Evolutionary conservation across 2,113 vertebrate species (phyloP), one percentile per base, ranked within the genome.

Genomic region (Tenebrosternarchus preto): DNA sequence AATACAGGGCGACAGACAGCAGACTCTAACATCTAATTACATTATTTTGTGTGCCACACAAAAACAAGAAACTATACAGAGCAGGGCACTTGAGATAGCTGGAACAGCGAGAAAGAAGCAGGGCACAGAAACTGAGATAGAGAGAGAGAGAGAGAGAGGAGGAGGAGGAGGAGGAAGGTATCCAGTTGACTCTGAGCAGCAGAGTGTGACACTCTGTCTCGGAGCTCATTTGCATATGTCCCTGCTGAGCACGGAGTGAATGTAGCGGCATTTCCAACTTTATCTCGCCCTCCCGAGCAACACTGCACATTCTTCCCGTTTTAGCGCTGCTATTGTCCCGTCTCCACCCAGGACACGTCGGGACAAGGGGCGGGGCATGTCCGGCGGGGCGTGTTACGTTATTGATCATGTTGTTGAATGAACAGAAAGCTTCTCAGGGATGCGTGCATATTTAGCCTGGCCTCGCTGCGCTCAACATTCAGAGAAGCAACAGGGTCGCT

Each of bases 141-240:
- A 53, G 22, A 22, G 33, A 25, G 64, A 20, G 5, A 16, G 24
- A 43, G 33, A 61, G 22, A 36, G 33, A 74, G 55, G 72, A 17
- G 43, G n/a, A n/a, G 20, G 24, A 4, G 36, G 19, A 31, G 64
- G 27, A 36, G 31, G 11, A 9, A 20, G 57, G 19, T 36, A 80
- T 76, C 79, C 84, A 87, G 86, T 91, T 87, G 87, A 85, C 83
- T 86, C 83, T 77, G 78, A 78, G 76, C 83, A 60, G 25, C 64
- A 73, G 75, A 31, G 61, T 64, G 84, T 87, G 80, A 71, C 75
- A 82, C 69, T 71, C 29, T 78, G 80, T 78, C 74, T 83, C 36
- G 16, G 25, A 24, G 76, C 57, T 76, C 27, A 85, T 84, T 84
- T 84, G 83, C 86, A 89, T 87, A 71, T 69, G 56, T 80, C 80